Evolutionary conservation across 2,888 invertebrate genomes (phyloP).

Genomic region (Ptychoptera albimana): DNA sequence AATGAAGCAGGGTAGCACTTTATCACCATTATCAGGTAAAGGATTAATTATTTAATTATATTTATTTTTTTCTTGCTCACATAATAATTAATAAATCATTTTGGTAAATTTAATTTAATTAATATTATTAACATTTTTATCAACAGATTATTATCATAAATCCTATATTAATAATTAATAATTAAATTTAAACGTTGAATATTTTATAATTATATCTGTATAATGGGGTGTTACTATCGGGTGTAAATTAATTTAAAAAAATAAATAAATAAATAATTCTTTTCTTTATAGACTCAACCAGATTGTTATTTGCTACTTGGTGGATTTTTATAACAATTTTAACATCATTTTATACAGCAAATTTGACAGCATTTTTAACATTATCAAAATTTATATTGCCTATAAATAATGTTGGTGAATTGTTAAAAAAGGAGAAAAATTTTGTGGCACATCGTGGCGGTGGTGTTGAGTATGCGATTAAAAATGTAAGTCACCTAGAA

Average conservation of each 20-base stretch:
- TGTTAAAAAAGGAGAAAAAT: slow-evolving; percentile 43
- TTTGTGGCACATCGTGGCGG: slow-evolving; percentile 59
- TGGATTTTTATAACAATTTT: slow-evolving; percentile 80
- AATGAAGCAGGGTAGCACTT: slow-evolving; percentile 70
- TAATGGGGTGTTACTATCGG: too few species aligned
- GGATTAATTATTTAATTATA: background rate
- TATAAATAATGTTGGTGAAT: slow-evolving; percentile 50
- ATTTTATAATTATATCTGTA: too few species aligned
- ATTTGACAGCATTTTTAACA: slow-evolving; percentile 76
- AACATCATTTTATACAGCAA: slow-evolving; percentile 82
- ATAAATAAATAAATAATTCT: too few species aligned
- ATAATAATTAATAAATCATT: background rate
- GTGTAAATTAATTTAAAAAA: too few species aligned
- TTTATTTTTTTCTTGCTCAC: too few species aligned
- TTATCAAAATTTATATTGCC: slow-evolving; percentile 71
- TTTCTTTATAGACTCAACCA: slow-evolving; percentile 52
- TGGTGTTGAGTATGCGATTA: slow-evolving; percentile 48
- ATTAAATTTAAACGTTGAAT: too few species aligned
- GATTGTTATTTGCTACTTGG: slow-evolving; percentile 77
- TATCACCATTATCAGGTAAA: slow-evolving; percentile 65
- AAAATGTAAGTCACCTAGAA: slow-evolving; percentile 42
- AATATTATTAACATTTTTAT: too few species aligned
- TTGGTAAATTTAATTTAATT: too few species aligned
- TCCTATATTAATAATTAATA: too few species aligned
- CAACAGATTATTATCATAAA: too few species aligned